These are phyloP conservation scores for Saimiri boliviensis DNA, from an alignment of 2,113 vertebrate genomes.

Conservation along the genomic window DNA sequence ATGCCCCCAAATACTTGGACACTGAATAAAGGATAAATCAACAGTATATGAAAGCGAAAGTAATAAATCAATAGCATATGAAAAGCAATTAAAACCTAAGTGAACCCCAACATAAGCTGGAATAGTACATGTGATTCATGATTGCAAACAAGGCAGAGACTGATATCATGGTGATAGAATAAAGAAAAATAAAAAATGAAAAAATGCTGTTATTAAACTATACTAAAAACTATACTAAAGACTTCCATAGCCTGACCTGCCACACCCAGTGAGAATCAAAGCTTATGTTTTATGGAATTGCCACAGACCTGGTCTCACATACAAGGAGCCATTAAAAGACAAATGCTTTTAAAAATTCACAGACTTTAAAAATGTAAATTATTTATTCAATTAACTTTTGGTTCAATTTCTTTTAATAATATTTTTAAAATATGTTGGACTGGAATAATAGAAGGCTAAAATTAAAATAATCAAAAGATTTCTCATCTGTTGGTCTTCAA, in stretches of 20 bases:
- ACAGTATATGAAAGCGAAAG: background rate
- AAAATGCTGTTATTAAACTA: background rate
- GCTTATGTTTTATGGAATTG: background rate
- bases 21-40: background rate
- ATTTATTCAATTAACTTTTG: background rate
- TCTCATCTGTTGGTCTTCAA: background rate
- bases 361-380: background rate
- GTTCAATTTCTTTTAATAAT: background rate
- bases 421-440: background rate
- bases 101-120: background rate
- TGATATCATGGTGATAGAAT: background rate
- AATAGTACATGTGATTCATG: background rate
- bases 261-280: background rate
- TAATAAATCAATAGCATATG: background rate
- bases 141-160: background rate
- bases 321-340: background rate
- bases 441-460: background rate
- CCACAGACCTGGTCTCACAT: background rate
- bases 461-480: background rate
- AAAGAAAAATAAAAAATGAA: background rate
- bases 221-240: background rate
- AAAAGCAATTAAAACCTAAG: background rate
- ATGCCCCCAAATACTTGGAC: background rate
- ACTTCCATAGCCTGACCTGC: background rate
- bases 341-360: background rate